A percentile compares a stretch with the other conserved stretches of the same genome.
These are phyloP conservation scores for Chlorospingus flavigularis DNA, from an alignment of 2,797 vertebrate genomes.

Conservation along the genomic window DNA sequence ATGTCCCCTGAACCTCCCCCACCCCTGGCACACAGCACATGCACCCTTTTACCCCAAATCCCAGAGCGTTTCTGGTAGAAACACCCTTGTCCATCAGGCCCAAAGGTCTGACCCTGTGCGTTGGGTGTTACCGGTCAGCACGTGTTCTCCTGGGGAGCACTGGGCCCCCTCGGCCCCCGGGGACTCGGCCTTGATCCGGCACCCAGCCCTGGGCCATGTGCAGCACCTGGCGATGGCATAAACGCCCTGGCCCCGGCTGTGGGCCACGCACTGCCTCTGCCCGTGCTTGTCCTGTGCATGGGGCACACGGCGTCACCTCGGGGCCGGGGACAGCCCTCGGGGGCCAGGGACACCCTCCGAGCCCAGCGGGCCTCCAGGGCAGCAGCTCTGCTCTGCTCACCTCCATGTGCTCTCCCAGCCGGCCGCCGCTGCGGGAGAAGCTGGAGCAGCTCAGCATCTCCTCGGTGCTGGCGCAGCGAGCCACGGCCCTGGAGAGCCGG, in stretches of 20 bases:
- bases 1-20: not conserved
- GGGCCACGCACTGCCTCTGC: constrained; percentile 79
- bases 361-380: not conserved
- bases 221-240: constrained; percentile 86
- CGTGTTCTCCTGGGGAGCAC: constrained; percentile 69
- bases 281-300: constrained; percentile 62
- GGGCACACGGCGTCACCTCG: accelerated
- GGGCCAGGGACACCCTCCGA: accelerated
- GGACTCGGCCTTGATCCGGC: constrained; percentile 59
- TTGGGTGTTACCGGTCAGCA: constrained; percentile 78
- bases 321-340: not conserved
- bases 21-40: accelerated
- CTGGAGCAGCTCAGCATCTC: constrained; percentile 89
- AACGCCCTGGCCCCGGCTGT: constrained; percentile 74
- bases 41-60: not conserved
- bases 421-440: constrained; percentile 71
- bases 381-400: constrained; percentile 25
- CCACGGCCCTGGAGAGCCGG: constrained; percentile 14
- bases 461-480: constrained; percentile 76
- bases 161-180: not conserved
- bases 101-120: accelerated
- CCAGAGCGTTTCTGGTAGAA: not conserved
- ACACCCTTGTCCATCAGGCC: not conserved
- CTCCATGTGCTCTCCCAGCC: constrained; percentile 77
- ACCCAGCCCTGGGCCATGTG: constrained; percentile 70